Evolutionary conservation across 2,797 vertebrate species (phyloP), one percentile per base, ranked within the genome.

Genomic region (Oceanodroma leucorhoa): DNA sequence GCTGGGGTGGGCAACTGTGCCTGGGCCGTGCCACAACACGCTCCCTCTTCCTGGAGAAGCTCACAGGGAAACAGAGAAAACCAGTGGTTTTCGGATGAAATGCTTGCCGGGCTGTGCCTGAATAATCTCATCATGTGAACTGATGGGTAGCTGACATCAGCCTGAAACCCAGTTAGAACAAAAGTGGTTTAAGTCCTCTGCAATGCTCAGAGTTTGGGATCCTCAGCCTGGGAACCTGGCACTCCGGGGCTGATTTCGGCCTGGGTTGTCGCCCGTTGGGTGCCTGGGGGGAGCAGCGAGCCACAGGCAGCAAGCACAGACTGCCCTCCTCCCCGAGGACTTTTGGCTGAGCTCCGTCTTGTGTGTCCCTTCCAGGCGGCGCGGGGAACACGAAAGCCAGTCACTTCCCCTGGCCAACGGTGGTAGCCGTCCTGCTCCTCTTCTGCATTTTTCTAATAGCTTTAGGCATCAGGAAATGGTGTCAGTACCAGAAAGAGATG

Each of bases 401-500:
- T 18, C 43, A 0, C 30, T 97, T 97, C 83, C 91, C 94, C 55
- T 98, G 98, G 97, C 96, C 97, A 11, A 24, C 90, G 11, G 46
- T 91, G 12, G 86, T 97, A 38, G 77, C 97, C 2, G 7, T 87
- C 67, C 85, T 98, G 72, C 94, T 98, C 40, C 77, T 97, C 55
- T 70, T 92, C 89, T 98, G 95, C 65, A 26, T 71, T 2, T 9
- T 72, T 30, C 38, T 96, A 2, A 86, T 98, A 79, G 90, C 66
- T 58, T 41, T 97, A 50, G 96, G 94, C 73, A 65, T 98, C 81
- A 96, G 95, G 89, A 98, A 97, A 88, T 97, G 97, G 96, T 97
- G 94, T 53, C 97, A 96, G 10, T 97, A 97, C 78, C 97, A 97
- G 78, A 97, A 94, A 50, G 97, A 98, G 96, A 98, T 98, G 97